Evolutionary conservation across 2,113 vertebrate species (phyloP).

Genomic region (Clarias gariepinus): DNA sequence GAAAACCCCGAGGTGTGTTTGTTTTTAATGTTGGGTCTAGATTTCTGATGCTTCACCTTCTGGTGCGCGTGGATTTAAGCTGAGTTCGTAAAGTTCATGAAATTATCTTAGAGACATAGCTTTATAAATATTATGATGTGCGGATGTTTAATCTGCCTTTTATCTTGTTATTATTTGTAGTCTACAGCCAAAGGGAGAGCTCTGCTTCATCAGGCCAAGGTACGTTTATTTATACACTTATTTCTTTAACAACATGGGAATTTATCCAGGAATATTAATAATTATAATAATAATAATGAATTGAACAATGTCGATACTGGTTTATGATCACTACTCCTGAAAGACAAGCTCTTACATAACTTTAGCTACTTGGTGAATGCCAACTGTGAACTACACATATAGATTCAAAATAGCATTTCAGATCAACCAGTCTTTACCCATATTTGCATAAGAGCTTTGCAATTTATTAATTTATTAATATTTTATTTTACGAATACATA

Average conservation of each 20-base stretch:
- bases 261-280: background rate
- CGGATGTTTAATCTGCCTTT: background rate
- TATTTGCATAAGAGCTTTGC: background rate
- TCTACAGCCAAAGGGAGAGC: constrained; percentile 30
- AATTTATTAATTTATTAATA: background rate
- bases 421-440: too few species aligned
- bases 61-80: background rate
- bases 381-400: background rate
- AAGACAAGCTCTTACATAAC: too few species aligned
- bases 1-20: constrained; percentile 86
- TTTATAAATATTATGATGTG: background rate
- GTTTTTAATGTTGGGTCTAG: background rate
- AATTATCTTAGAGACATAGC: background rate
- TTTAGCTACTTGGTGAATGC: too few species aligned
- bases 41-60: background rate
- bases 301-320: too few species aligned
- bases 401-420: background rate
- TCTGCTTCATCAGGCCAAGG: constrained; percentile 42
- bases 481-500: background rate
- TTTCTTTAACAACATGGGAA: background rate
- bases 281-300: background rate
- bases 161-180: constrained; percentile 1
- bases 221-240: background rate
- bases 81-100: background rate
- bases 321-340: too few species aligned